These are phyloP conservation scores for Eupithecia exiguata DNA, from an alignment of 2,888 invertebrate species.

Conservation along the genomic window DNA sequence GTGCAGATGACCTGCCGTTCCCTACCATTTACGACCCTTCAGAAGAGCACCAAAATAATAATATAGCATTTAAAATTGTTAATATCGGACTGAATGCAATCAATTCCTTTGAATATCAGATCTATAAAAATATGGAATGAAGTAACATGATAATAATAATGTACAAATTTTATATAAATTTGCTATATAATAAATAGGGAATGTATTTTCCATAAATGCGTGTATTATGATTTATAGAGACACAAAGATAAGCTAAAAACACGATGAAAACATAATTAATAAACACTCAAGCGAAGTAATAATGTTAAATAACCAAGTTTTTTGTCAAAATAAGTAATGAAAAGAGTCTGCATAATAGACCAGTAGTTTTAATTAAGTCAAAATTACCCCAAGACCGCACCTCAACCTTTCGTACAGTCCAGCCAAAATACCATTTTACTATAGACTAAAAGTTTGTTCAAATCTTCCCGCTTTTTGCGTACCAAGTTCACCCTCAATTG, in stretches of 20 bases:
- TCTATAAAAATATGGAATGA: constrained; percentile 29
- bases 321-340: constrained; percentile 5
- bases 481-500: background rate
- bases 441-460: background rate
- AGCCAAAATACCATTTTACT: background rate
- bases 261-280: background rate
- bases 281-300: background rate
- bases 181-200: constrained; percentile 2
- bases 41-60: constrained; percentile 60
- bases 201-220: constrained; percentile 7
- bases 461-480: background rate
- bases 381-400: background rate
- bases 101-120: constrained; percentile 42
- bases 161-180: background rate
- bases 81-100: constrained; percentile 29
- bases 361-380: background rate
- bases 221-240: constrained; percentile 14
- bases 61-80: constrained; percentile 18
- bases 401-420: background rate
- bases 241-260: constrained; percentile 26
- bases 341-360: background rate
- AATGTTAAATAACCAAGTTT: constrained; percentile 4
- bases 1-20: constrained; percentile 48
- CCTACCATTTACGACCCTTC: constrained; percentile 45
- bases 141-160: background rate